A percentile compares a stretch with the other conserved stretches of the same genome.
Conservation (phyloP, 2,113 vertebrate species). For the Pholis gunnellus region DNA sequence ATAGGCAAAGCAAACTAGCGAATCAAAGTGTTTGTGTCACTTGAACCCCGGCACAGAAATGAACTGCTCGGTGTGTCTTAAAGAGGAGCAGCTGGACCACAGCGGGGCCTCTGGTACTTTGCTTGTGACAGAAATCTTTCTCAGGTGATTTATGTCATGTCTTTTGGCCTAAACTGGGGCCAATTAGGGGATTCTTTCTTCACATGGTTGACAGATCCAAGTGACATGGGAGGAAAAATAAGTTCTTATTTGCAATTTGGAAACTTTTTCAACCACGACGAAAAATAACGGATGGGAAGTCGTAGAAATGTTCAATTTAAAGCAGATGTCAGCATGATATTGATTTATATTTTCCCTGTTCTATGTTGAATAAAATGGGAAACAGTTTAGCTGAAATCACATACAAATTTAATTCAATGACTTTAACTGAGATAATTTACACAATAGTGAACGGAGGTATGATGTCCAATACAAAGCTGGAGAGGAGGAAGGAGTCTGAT, state of each 20-base stretch:
- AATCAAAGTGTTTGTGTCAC: constrained; percentile 35
- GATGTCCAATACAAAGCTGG: neutral
- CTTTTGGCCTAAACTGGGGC: constrained; percentile 12
- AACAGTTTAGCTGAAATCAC: neutral
- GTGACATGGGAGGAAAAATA: constrained; percentile 15
- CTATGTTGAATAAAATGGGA: neutral
- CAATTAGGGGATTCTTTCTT: constrained; percentile 27
- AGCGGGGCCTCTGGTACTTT: neutral
- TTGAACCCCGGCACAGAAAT: constrained; percentile 33
- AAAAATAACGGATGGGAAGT: neutral
- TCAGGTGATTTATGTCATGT: constrained; percentile 9
- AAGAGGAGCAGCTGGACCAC: neutral
- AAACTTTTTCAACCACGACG: constrained; percentile 17
- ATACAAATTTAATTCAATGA: neutral
- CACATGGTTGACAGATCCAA: constrained; percentile 17
- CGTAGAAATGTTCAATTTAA: neutral
- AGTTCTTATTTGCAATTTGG: constrained; percentile 22
- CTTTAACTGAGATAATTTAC: neutral
- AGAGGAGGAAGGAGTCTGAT: neutral
- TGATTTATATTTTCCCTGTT: neutral
- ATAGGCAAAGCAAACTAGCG: constrained; percentile 26
- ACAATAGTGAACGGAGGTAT: neutral
- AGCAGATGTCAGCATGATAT: neutral
- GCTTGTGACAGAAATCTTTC: constrained; percentile 6
- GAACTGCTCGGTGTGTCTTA: constrained; percentile 15